phyloP scores from a whole-genome alignment of 2,888 invertebrate species.

The Odontothrips loti region DNA sequence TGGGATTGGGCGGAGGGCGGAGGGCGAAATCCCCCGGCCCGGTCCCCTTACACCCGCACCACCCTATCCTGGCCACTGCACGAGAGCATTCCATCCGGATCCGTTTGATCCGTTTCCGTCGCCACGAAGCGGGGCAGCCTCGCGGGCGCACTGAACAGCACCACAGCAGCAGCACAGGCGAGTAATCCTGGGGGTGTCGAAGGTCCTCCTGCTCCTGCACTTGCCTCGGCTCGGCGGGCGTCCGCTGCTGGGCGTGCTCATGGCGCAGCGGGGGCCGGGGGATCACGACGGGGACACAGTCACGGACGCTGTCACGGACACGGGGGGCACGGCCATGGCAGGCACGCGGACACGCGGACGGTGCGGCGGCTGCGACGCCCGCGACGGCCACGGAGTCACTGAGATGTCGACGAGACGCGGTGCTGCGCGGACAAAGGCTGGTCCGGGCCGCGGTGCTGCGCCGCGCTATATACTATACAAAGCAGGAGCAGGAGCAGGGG shows the following conservation, averaged over 20 bases:
- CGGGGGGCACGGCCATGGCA: no score
- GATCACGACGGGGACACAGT: no score
- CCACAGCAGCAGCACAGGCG: no score
- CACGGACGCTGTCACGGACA: no score
- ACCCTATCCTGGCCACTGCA: background rate
- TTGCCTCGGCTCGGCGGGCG: background rate
- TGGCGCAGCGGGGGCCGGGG: background rate
- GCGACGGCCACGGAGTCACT: background rate
- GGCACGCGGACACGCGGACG: background rate
- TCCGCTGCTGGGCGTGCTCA: background rate
- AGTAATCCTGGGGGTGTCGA: no score
- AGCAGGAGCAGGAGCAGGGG: background rate
- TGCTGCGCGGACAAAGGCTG: background rate
- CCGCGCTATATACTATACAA: conserved; percentile 18
- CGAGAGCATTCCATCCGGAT: background rate
- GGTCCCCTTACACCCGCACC: background rate
- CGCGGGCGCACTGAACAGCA: no score
- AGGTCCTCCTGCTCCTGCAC: background rate
- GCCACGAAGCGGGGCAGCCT: no score
- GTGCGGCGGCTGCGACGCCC: background rate
- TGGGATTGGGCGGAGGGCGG: background rate
- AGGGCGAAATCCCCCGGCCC: background rate
- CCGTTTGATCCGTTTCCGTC: no score
- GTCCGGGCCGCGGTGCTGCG: background rate
- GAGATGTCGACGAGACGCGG: conserved; percentile 1